Evolutionary conservation across 2,113 vertebrate species (phyloP).

Genomic region (Xenotilapia flavipinnis): DNA sequence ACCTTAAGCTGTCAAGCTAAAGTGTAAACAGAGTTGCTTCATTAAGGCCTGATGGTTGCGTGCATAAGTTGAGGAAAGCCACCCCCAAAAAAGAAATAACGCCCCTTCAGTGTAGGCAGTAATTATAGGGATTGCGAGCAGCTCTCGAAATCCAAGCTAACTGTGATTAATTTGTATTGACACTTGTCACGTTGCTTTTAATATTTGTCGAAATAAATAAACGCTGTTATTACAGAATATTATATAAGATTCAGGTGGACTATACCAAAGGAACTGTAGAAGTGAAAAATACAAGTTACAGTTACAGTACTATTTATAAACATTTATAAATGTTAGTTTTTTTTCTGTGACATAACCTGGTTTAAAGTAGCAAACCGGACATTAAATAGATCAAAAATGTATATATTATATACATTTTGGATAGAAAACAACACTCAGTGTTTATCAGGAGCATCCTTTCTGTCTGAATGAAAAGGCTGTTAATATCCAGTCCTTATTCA

Average conservation of each 20-base stretch:
- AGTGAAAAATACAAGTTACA: not conserved
- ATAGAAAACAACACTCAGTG: not conserved
- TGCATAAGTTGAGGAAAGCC: not conserved
- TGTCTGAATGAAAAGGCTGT: not conserved
- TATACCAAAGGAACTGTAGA: not conserved
- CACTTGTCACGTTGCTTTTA: not conserved
- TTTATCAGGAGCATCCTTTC: not conserved
- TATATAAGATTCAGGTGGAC: not conserved
- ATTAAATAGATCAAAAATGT: not conserved
- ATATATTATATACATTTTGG: not conserved
- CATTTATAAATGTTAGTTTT: not conserved
- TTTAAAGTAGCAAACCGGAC: not conserved
- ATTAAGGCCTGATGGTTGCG: not conserved
- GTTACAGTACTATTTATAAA: not conserved
- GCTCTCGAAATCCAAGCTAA: not conserved
- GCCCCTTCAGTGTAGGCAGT: not conserved
- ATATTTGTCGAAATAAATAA: not conserved
- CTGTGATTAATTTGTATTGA: not conserved
- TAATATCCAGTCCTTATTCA: not conserved
- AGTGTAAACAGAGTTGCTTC: conserved; percentile 10
- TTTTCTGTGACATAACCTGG: not conserved
- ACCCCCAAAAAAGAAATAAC: not conserved
- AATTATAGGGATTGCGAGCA: not conserved
- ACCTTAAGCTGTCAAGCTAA: conserved; percentile 13
- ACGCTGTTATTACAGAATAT: not conserved